Percentiles rank a stretch among this genome's conserved stretches.
These are phyloP conservation scores for Ammodytes marinus DNA, from an alignment of 2,113 vertebrate species.

Conservation along the genomic window DNA sequence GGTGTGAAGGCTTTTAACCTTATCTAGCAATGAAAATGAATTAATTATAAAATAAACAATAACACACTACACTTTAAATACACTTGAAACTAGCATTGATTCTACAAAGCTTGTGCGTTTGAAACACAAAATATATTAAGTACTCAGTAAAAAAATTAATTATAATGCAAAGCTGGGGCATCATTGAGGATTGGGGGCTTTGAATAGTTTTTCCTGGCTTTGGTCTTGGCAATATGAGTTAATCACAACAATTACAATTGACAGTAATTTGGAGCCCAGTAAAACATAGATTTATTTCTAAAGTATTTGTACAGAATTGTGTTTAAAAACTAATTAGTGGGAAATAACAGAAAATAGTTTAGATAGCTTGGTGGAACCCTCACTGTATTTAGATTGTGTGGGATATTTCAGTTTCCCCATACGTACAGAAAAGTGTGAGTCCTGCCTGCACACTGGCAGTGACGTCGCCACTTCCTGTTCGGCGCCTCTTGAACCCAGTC, in stretches of 20 bases:
- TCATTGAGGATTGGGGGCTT: not conserved
- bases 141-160: not conserved
- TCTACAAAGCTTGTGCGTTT: not conserved
- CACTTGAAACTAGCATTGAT: not conserved
- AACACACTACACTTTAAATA: not conserved
- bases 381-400: not conserved
- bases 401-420: slow-evolving; percentile 1
- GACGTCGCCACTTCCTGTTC: slow-evolving; percentile 39
- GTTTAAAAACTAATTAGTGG: not conserved
- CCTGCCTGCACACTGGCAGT: not conserved
- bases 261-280: not conserved
- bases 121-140: not conserved
- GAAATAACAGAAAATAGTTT: not conserved
- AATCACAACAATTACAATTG: not conserved
- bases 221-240: too few species aligned
- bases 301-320: not conserved
- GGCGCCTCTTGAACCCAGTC: slow-evolving; percentile 38
- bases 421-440: not conserved
- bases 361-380: not conserved
- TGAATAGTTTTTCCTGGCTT: too few species aligned
- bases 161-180: not conserved
- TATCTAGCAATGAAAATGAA: slow-evolving; percentile 17
- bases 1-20: not conserved
- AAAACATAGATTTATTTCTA: not conserved
- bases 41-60: slow-evolving; percentile 1